Percentiles rank a stretch among this genome's conserved stretches.
Evolutionary conservation across 2,888 invertebrate genomes (phyloP).

Genomic region (Petrophora chlorosata): DNA sequence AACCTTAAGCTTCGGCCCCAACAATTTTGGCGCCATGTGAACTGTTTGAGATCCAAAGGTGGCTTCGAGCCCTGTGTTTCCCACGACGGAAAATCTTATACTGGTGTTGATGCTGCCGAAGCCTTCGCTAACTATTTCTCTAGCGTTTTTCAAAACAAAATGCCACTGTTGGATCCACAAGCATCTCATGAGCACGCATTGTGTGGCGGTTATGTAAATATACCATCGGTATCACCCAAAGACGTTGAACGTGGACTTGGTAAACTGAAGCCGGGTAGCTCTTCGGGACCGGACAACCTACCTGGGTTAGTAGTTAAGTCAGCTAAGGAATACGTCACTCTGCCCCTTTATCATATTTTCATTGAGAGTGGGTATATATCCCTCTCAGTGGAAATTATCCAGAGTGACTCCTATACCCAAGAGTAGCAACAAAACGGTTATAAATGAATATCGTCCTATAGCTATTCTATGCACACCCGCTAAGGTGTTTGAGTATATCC

Average conservation of each 20-base stretch:
- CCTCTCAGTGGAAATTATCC: slow-evolving; percentile 3
- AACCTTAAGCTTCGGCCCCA: not conserved
- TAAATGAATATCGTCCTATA: not conserved
- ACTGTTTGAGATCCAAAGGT: not conserved
- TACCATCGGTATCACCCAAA: not conserved
- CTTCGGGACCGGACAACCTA: not conserved
- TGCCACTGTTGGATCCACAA: not conserved
- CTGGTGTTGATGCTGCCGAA: not conserved
- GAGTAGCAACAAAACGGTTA: not conserved
- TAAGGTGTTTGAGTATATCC: slow-evolving; percentile 1
- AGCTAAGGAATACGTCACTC: not conserved
- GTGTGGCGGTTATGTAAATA: not conserved
- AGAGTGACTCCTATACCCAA: slow-evolving; percentile 4
- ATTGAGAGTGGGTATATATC: not conserved
- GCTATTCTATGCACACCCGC: not conserved
- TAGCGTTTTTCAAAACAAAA: not conserved
- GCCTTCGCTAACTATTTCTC: not conserved
- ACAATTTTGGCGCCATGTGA: not conserved
- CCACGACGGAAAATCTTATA: not conserved
- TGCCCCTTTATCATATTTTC: slow-evolving; percentile 1
- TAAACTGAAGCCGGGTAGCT: not conserved
- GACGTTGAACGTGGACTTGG: not conserved
- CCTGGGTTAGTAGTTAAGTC: not conserved
- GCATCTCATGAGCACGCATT: not conserved
- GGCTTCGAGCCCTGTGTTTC: not conserved